Evolutionary conservation across 1,140 invertebrate species (phyloP).

Genomic region (Anastrepha ludens): DNA sequence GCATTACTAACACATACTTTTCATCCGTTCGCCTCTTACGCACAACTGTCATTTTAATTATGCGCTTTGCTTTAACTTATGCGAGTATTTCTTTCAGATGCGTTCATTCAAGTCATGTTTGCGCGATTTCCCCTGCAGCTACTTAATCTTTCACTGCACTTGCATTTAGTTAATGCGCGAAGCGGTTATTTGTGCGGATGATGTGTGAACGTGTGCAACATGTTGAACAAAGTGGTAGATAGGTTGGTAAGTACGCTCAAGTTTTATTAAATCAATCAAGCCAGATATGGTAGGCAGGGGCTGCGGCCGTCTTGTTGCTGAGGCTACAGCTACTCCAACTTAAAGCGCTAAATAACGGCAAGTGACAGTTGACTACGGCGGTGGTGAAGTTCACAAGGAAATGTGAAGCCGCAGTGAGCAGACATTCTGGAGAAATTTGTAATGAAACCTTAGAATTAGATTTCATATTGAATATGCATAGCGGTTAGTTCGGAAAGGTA

Average conservation of each 20-base stretch:
- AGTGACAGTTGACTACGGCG: neutral
- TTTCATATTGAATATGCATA: neutral
- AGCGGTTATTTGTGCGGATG: constrained; percentile 13
- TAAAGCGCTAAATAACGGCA: neutral
- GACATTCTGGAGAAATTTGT: neutral
- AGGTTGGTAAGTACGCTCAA: neutral
- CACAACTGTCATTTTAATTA: constrained; percentile 44
- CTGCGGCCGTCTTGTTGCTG: neutral
- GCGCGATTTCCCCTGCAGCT: neutral
- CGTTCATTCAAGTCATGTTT: constrained; percentile 37
- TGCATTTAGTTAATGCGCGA: constrained; percentile 20
- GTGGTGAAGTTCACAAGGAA: neutral
- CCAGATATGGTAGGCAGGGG: neutral
- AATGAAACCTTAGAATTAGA: neutral
- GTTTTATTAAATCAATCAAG: constrained; percentile 1
- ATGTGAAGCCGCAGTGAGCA: neutral
- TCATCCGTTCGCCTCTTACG: neutral
- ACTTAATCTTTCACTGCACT: constrained; percentile 9
- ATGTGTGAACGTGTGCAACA: constrained; percentile 38
- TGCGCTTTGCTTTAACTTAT: constrained; percentile 27
- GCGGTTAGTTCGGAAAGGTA: too few relatives aligned
- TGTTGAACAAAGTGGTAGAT: neutral
- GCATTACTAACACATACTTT: neutral
- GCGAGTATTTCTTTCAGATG: neutral
- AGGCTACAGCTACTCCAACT: neutral